Percentiles rank a stretch among this genome's conserved stretches.
These are phyloP conservation scores for Platichthys stellatus DNA, from an alignment of 2,113 vertebrate species.

Conservation along the genomic window DNA sequence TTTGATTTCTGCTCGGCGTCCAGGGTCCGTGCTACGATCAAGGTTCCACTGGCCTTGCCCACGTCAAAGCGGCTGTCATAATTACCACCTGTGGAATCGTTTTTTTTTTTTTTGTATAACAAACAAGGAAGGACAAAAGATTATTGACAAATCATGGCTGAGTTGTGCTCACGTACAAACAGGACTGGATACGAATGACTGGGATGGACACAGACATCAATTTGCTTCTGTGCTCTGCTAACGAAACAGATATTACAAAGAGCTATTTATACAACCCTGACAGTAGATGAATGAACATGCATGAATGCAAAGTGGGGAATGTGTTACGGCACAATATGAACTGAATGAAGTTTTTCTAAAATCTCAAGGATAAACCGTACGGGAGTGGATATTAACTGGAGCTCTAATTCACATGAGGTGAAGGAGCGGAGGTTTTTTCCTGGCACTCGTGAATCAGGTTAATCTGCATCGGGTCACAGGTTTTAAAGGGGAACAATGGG, in stretches of 20 bases:
- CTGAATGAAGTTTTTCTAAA: slow-evolving; percentile 1
- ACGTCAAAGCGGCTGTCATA: slow-evolving; percentile 97
- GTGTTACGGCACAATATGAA: slow-evolving; percentile 4
- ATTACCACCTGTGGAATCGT: slow-evolving; percentile 91
- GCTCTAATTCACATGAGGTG: slow-evolving; percentile 8
- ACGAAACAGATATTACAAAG: not conserved
- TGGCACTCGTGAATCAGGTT: slow-evolving; percentile 9
- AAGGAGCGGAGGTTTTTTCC: slow-evolving; percentile 15
- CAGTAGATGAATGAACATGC: not conserved
- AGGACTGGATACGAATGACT: slow-evolving; percentile 12
- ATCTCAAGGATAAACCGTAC: not conserved
- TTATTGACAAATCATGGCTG: slow-evolving; percentile 55
- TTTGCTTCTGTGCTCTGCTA: slow-evolving; percentile 19
- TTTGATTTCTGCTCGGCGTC: slow-evolving; percentile 95
- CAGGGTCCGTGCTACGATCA: slow-evolving; percentile 93
- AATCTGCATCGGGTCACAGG: slow-evolving; percentile 39
- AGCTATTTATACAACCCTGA: slow-evolving; percentile 39
- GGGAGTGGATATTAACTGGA: slow-evolving; percentile 8
- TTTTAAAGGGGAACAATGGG: slow-evolving; percentile 24
- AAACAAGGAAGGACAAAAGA: slow-evolving; percentile 63
- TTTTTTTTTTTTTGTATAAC: slow-evolving; percentile 23
- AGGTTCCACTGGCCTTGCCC: slow-evolving; percentile 93
- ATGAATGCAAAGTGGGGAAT: slow-evolving; percentile 14
- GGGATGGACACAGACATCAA: slow-evolving; percentile 43
- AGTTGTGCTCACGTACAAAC: slow-evolving; percentile 30